Conservation (phyloP, 2,113 vertebrate species). For the Ceyx cyanopectus region DNA sequence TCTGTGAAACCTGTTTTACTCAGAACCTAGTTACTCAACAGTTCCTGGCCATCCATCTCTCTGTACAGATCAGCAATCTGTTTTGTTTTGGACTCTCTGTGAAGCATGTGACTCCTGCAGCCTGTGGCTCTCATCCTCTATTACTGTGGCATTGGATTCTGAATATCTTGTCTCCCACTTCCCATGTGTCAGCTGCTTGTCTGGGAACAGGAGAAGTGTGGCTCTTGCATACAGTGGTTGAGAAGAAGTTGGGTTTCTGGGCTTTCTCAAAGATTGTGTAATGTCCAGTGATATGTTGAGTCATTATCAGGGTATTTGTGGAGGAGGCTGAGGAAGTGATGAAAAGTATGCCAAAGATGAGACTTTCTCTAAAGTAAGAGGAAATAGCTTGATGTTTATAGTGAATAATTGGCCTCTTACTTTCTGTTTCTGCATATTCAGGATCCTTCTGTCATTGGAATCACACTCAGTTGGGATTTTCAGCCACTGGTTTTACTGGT, state of each 20-base stretch:
- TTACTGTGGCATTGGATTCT: not conserved
- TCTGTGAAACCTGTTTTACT: not conserved
- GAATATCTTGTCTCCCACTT: not conserved
- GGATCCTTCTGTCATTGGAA: not conserved
- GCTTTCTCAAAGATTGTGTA: not conserved
- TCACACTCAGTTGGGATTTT: not conserved
- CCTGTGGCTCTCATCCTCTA: not conserved
- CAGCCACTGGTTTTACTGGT: not conserved
- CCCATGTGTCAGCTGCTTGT: not conserved
- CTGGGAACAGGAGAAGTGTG: not conserved
- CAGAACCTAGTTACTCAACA: not conserved
- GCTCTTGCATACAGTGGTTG: not conserved
- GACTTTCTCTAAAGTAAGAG: not conserved
- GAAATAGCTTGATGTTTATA: not conserved
- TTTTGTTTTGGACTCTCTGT: not conserved
- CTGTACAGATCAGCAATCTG: not conserved
- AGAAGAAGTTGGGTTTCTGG: slow-evolving; percentile 25
- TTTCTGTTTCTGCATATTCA: not conserved
- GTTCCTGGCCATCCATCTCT: not conserved
- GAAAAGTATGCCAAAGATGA: not conserved
- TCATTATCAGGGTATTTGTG: not conserved
- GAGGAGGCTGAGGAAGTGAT: not conserved
- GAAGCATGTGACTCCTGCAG: not conserved
- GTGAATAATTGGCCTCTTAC: not conserved
- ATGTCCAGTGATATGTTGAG: not conserved